A percentile compares a stretch with the other conserved stretches of the same genome.
Conservation (phyloP, 2,888 invertebrate genomes). For the Anthophora plumipes region DNA sequence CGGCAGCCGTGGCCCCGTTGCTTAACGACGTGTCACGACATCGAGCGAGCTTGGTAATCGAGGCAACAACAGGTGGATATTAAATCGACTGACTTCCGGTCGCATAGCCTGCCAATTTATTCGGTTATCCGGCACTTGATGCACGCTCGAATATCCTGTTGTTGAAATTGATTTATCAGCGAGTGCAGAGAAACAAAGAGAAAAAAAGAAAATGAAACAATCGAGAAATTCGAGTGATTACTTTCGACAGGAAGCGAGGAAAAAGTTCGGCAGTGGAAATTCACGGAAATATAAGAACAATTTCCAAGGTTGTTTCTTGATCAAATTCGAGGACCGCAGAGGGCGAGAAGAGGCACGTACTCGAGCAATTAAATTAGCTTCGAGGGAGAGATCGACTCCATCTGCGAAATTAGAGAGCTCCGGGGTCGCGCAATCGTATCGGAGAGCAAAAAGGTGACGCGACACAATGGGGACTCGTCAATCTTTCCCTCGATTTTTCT, state of each 20-base stretch:
- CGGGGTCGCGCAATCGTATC: slow-evolving; percentile 63
- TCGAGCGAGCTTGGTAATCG: slow-evolving; percentile 63
- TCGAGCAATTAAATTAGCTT: slow-evolving; percentile 62
- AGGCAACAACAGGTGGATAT: slow-evolving; percentile 74
- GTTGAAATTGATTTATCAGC: not conserved
- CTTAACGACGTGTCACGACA: slow-evolving; percentile 56
- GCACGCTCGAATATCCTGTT: slow-evolving; percentile 1
- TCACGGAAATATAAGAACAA: not conserved
- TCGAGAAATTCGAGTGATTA: too few species aligned
- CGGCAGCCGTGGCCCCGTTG: slow-evolving; percentile 46
- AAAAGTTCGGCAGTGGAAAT: too few species aligned
- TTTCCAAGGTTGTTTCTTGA: not conserved
- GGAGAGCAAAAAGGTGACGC: slow-evolving; percentile 66
- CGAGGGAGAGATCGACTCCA: slow-evolving; percentile 64
- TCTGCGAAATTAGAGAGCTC: slow-evolving; percentile 77
- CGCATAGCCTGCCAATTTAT: slow-evolving; percentile 41
- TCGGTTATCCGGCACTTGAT: not conserved
- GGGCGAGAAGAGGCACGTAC: not conserved
- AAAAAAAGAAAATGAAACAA: too few species aligned
- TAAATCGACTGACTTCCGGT: slow-evolving; percentile 53
- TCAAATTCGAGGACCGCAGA: not conserved
- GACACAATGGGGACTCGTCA: slow-evolving; percentile 65
- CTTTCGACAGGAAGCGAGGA: too few species aligned
- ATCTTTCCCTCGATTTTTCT: slow-evolving; percentile 55
- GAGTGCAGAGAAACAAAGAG: not conserved